Evolutionary conservation across 1,140 invertebrate species (phyloP).

Genomic region (Sweltsa coloradensis): DNA sequence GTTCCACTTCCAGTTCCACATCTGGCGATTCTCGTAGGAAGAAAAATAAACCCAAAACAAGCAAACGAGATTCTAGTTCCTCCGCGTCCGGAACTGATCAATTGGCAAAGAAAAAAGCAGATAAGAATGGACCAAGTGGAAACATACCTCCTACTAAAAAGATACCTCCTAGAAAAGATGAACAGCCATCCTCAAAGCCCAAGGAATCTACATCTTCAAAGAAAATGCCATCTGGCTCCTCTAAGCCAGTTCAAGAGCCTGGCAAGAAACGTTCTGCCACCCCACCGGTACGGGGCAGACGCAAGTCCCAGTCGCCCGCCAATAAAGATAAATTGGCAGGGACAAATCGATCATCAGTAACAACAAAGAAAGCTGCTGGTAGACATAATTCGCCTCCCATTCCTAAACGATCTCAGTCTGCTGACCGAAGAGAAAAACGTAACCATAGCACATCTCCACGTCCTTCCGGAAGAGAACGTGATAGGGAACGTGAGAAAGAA

Average conservation of each 20-base stretch:
- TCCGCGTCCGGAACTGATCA: slow-evolving; percentile 39
- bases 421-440: slow-evolving; percentile 17
- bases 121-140: no score
- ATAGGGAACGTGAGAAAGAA: slow-evolving; percentile 23
- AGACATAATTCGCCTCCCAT: not conserved
- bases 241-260: not conserved
- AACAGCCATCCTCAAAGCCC: no score
- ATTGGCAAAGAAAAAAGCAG: slow-evolving; percentile 28
- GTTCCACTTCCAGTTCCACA: slow-evolving; percentile 33
- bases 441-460: slow-evolving; percentile 16
- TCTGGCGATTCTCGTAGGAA: slow-evolving; percentile 29
- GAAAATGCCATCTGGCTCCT: not conserved
- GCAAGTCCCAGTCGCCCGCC: no score
- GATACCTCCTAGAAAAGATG: no score
- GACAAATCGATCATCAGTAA: no score
- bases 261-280: not conserved
- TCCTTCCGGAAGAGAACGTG: slow-evolving; percentile 17
- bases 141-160: no score
- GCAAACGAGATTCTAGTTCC: slow-evolving; percentile 44
- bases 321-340: no score
- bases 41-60: slow-evolving; percentile 39
- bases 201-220: no score
- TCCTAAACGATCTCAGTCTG: slow-evolving; percentile 13
- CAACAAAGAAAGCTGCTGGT: no score
- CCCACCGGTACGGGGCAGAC: no score